These are phyloP conservation scores for Zaprionus gabonicus DNA, from an alignment of 1,140 invertebrate genomes.

Conservation along the genomic window DNA sequence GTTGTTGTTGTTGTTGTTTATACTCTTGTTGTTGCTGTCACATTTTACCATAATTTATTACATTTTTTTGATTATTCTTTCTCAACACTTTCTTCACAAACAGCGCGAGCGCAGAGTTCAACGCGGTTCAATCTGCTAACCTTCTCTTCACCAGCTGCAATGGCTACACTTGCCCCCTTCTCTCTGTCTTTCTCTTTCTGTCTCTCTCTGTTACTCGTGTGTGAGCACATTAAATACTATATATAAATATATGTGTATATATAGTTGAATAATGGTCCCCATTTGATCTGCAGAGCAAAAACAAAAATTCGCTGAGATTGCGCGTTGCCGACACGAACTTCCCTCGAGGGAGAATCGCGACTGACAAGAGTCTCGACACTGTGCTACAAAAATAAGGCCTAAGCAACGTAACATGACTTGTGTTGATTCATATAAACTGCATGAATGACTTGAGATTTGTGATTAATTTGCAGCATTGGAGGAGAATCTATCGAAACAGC, in stretches of 20 bases:
- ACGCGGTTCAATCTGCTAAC: slow-evolving; percentile 56
- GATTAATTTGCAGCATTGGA: not conserved
- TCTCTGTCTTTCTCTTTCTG: not conserved
- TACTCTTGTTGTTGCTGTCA: slow-evolving; percentile 31
- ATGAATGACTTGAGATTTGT: not conserved
- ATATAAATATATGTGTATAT: not conserved
- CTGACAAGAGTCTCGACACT: not conserved
- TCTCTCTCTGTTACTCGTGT: slow-evolving; percentile 5
- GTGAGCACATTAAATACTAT: slow-evolving; percentile 18
- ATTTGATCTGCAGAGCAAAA: slow-evolving; percentile 41
- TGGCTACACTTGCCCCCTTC: not conserved
- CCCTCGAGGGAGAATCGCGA: not conserved
- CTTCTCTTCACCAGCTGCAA: no score
- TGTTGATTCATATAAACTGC: not conserved
- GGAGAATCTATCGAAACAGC: not conserved
- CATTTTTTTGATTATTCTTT: slow-evolving; percentile 60
- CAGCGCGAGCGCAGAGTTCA: slow-evolving; percentile 48
- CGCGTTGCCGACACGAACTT: not conserved
- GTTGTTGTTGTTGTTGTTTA: slow-evolving; percentile 32
- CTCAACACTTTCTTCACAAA: slow-evolving; percentile 55
- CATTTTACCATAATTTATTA: slow-evolving; percentile 75
- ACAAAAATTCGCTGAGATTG: slow-evolving; percentile 63
- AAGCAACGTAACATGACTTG: not conserved
- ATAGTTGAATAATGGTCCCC: slow-evolving; percentile 19
- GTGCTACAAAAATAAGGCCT: not conserved